phyloP scores from a whole-genome alignment of 2,113 vertebrate species.

The Antidorcas marsupialis region DNA sequence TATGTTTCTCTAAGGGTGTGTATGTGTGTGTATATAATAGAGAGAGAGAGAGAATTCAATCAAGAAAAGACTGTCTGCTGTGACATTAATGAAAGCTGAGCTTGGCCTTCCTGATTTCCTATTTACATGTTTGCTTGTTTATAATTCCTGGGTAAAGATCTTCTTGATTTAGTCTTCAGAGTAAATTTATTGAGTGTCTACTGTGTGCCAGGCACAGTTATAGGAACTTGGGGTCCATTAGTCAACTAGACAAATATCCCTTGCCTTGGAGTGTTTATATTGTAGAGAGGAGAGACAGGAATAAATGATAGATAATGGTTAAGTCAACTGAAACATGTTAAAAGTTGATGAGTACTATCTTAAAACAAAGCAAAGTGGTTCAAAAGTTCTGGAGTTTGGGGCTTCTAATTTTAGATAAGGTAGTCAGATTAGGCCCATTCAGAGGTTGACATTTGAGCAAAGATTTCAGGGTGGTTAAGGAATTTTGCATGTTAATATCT shows the following conservation, averaged over 20 bases:
- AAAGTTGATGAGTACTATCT: background rate
- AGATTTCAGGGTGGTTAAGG: background rate
- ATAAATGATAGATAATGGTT: background rate
- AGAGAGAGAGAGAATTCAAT: background rate
- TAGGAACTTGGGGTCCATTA: background rate
- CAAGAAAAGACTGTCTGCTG: background rate
- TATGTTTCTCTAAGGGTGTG: background rate
- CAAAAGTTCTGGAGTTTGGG: background rate
- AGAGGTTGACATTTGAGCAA: background rate
- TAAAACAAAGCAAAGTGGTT: background rate
- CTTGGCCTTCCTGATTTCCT: background rate
- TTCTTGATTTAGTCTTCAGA: background rate
- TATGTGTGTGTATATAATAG: background rate
- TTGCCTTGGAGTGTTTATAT: background rate
- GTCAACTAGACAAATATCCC: background rate
- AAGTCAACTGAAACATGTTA: background rate
- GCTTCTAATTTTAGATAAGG: background rate
- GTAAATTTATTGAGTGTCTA: background rate
- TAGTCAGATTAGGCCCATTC: background rate
- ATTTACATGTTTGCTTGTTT: background rate
- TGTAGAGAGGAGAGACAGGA: background rate
- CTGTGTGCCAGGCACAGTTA: background rate
- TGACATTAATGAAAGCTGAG: background rate
- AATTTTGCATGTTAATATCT: background rate
- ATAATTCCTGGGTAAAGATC: background rate